Evolutionary conservation across 2,797 vertebrate species (phyloP), one percentile per base, ranked within the genome.

Genomic region (Gastrophryne carolinensis): DNA sequence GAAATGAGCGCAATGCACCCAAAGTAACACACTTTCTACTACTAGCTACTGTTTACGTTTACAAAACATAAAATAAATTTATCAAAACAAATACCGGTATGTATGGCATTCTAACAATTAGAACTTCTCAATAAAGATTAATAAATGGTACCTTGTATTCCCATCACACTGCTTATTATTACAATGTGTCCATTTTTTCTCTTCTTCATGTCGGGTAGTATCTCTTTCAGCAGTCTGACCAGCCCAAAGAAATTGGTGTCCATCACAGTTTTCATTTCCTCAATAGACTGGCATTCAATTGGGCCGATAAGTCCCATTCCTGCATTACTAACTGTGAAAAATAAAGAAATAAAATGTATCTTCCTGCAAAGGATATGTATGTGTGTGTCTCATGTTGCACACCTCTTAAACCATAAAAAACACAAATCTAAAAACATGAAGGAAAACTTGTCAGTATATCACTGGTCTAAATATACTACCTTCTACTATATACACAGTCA

Each of bases 211-310:
- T 95, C 94, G 4, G 93, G 93, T 3, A 96, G 79, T 77, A 94
- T 76, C 81, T 94, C 94, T 82, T 95, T 95, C 50, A 94, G 82
- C 62, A 96, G 83, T 56, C 93, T 87, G 73, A 95, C 92, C 19
- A 94, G 77, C 35, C 94, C 94, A 0, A 95, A 94, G 86, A 95
- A 95, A 85, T 96, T 95, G 78, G 93, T 95, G 73, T 95, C 94
- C 93, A 95, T 94, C 79, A 95, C 89, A 0, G 80, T 88, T 83
- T 89, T 94, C 93, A 95, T 95, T 79, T 96, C 93, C 1, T 93
- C 89, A 0, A 95, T 89, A n/a, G 87, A 90, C 77, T 93, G 93
- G 80, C 93, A 95, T 81, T 95, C 93, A 24, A 95, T 92, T 3
- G 94, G 94, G 50, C 93, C 93, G 61, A 94, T 93, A 74, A 95